A percentile compares a stretch with the other conserved stretches of the same genome.
These are phyloP conservation scores for Parauchenoglanis ngamensis DNA, from an alignment of 2,797 vertebrate genomes.

Conservation along the genomic window DNA sequence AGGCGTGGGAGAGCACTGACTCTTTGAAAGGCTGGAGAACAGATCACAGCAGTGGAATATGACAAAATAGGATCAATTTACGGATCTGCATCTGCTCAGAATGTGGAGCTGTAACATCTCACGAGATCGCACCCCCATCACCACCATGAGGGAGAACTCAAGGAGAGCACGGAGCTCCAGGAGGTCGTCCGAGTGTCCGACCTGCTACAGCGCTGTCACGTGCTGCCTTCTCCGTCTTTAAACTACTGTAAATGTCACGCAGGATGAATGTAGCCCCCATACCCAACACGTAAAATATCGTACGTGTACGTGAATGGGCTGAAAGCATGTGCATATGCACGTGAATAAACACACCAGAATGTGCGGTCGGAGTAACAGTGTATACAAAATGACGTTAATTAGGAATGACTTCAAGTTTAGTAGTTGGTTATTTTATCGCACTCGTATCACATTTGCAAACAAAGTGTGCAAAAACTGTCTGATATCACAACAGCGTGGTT, in stretches of 20 bases:
- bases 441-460: neutral
- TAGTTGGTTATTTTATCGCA: neutral
- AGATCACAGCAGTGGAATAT: neutral
- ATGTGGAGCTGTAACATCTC: constrained; percentile 15
- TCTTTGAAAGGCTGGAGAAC: neutral
- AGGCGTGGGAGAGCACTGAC: neutral
- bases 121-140: neutral
- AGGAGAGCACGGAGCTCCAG: neutral
- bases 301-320: neutral
- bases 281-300: neutral
- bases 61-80: neutral
- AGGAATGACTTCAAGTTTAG: neutral
- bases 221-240: neutral
- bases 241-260: neutral
- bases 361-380: neutral
- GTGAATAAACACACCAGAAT: neutral
- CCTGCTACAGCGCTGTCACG: neutral
- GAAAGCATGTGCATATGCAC: neutral
- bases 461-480: neutral
- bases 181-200: neutral
- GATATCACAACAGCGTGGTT: neutral
- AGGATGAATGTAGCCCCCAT: neutral
- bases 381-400: neutral
- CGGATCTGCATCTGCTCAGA: neutral
- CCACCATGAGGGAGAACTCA: neutral